Evolutionary conservation across 1,140 invertebrate species (phyloP).

Genomic region (Oedothorax gibbosus): DNA sequence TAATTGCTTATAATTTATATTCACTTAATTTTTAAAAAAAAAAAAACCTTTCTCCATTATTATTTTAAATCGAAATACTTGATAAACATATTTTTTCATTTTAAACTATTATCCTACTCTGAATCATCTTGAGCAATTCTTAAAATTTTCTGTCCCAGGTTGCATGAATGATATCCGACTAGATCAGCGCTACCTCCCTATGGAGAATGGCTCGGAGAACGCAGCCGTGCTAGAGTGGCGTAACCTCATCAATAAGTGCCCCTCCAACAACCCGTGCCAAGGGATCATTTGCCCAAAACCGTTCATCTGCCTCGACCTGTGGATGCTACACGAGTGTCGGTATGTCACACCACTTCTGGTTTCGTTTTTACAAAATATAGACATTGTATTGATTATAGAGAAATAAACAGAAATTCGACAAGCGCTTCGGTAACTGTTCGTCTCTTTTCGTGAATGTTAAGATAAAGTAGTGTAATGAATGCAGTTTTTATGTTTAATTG

Average conservation of each 20-base stretch:
- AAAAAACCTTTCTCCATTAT: too few relatives aligned
- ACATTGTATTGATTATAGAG: not conserved
- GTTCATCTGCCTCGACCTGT: conserved; percentile 96
- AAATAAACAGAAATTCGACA: not conserved
- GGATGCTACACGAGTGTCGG: conserved; percentile 98
- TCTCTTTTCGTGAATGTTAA: too few relatives aligned
- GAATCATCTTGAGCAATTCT: too few relatives aligned
- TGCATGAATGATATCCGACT: conserved; percentile 88
- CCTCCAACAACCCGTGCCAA: conserved; percentile 92
- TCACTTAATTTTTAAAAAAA: too few relatives aligned
- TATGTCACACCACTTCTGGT: conserved; percentile 67
- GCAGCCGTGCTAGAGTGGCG: conserved; percentile 91
- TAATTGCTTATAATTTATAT: too few relatives aligned
- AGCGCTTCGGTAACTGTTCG: too few relatives aligned
- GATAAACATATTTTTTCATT: too few relatives aligned
- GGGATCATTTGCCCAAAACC: conserved; percentile 91
- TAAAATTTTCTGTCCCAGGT: conserved; percentile 70
- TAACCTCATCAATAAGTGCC: conserved; percentile 90
- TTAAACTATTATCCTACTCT: too few relatives aligned
- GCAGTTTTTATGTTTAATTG: too few relatives aligned
- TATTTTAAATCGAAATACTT: too few relatives aligned
- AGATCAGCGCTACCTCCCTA: conserved; percentile 92
- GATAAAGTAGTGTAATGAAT: too few relatives aligned
- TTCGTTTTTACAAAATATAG: not conserved
- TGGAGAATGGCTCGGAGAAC: conserved; percentile 90